Base-by-base conservation (phyloP, 1,140 invertebrate species). In the Listronotus bonariensis region DNA sequence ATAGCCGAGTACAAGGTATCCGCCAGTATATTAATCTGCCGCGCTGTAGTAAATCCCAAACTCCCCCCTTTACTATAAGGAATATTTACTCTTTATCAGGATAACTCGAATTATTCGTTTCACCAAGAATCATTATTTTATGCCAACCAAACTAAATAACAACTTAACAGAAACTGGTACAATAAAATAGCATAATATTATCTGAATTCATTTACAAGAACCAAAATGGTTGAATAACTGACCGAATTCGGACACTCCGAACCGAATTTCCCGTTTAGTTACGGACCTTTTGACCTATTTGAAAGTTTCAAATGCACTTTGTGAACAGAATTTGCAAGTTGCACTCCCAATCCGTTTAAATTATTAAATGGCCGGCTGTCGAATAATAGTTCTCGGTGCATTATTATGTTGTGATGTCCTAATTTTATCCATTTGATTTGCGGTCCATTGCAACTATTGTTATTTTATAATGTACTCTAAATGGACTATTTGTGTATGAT, bases 261-360 rank as follows among this genome's bases (percentile, higher is more conserved):
- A 42, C 41, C 11, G 45, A 48, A 26, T 48, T 48, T 26, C 15
- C 45, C 45, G 15, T 17, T 48, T 48, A 48, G 45, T 52, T 36
- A 12, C 6, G 26, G 26, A 52, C n/a, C 49, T 52, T 52, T 52
- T 52, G 49, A 52, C 49, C 49, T 52, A 52, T 52, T 36, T 32
- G 15, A 17, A 52, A 52, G 15, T 52, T 52, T 11, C 49, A 36
- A 52, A 52, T 52, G 49, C 49, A 52, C 20, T 52, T 52, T 52
- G 49, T 52, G 49, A 52, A 52, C 18, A 52, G 49, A 31, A 52
- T 52, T 52, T 52, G 15, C 18, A 31, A 36, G 26, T 18, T 52
- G 10, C 12, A 20, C n/a, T 36, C 20, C 26, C 49, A 14, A 52
- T 52, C 34, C 18, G 49, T 52, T 52, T 52, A 52, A 52, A 52